phyloP scores from a whole-genome alignment of 2,797 vertebrate genomes.

The Syngnathus rostellatus region DNA sequence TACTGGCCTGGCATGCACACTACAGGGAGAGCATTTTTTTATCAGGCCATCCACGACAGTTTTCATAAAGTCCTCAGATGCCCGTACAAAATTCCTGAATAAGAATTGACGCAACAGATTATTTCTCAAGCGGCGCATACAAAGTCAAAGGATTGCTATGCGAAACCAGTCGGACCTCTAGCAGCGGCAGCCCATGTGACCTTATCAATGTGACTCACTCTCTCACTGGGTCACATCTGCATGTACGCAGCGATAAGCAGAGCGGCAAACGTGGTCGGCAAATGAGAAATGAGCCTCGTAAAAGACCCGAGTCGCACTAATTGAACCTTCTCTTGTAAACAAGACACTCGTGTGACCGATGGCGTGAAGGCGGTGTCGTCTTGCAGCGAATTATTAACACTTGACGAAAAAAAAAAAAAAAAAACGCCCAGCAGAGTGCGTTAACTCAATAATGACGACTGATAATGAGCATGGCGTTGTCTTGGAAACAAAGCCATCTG shows the following conservation, averaged over 20 bases:
- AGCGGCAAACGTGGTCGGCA: background rate
- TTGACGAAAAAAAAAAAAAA: background rate
- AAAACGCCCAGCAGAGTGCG: conserved; percentile 6
- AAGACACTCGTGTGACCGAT: conserved; percentile 11
- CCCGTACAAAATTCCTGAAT: background rate
- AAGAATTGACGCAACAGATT: background rate
- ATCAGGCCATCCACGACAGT: no score
- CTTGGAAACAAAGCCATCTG: conserved; percentile 36
- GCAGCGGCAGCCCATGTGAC: conserved; percentile 78
- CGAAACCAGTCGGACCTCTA: conserved; percentile 39
- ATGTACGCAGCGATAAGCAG: conserved; percentile 13
- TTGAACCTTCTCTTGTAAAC: conserved; percentile 16
- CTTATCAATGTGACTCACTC: conserved; percentile 72
- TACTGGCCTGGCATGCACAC: no score
- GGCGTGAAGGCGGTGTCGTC: conserved; percentile 9
- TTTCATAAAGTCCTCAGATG: no score
- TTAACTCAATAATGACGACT: conserved; percentile 16
- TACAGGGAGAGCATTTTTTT: no score
- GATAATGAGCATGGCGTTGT: conserved; percentile 21
- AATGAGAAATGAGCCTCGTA: conserved; percentile 3
- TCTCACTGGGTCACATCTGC: conserved; percentile 40
- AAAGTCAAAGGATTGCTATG: conserved; percentile 44
- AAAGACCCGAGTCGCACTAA: conserved; percentile 7
- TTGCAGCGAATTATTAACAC: background rate
- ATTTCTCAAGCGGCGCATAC: background rate